Base-by-base conservation (phyloP, 2,888 invertebrate genomes). In the Brassicogethes aeneus region DNA sequence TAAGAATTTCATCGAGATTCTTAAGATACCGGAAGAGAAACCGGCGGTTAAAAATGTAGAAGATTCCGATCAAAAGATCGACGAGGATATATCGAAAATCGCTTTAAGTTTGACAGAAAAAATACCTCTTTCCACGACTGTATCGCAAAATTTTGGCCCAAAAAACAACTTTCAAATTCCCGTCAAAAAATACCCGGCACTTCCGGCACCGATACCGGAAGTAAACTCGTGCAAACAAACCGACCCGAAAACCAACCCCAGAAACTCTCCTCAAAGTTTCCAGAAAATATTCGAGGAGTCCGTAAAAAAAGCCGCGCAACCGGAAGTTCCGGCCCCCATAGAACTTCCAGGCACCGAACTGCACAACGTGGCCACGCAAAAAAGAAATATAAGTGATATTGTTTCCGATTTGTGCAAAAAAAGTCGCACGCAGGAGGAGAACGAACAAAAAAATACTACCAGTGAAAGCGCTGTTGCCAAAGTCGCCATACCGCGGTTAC, bases 1-100 rank as follows among this genome's bases (percentile, higher is more conserved):
- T 7, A 76, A 77, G 59, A 79, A 78, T 57, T 77, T 71, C 52
- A 78, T 79, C 48, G 77, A 79, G 66, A 79, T 79, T 50, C 60
- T 78, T 42, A 79, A 79, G 62, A 60, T 79, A 41, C 76, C 77
- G 37, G 78, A 79, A 40, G 56, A 55, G 13, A 35, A 32, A 5
- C 5, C 29, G 10, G 33, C 39, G 16, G 35, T 37, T 15, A 43
- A 39, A 23, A 12, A 16, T 13, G 39, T 31, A 7, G 44, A 42
- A n/a, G 38, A 35, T 5, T 17, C 47, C 15, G 35, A 35, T 12
- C 54, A 57, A 43, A 54, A 57, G 42, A 55, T 57, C 7, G 57
- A 57, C 43, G 47, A 57, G 44, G 57, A 57, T 34, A 42, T 57
- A 17, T 42, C 53, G 2, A 54, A 57, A 40, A 56, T 57, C 2